Percentiles rank a stretch among this genome's conserved stretches.
phyloP scores from a whole-genome alignment of 2,888 invertebrate genomes.

The Oxytorus armatus region DNA sequence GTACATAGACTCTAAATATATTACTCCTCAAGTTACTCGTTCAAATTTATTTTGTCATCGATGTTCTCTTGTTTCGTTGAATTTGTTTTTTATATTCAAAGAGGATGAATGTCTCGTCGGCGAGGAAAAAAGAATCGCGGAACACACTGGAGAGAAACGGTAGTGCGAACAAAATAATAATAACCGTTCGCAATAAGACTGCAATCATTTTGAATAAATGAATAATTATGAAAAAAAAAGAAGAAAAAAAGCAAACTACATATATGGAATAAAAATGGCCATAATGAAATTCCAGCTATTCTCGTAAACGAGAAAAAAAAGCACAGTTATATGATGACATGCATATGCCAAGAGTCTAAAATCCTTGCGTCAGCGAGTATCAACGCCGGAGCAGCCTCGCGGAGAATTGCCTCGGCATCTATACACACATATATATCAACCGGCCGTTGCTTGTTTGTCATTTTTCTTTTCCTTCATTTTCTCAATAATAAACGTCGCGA shows the following conservation, averaged over 20 bases:
- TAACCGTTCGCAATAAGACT: not conserved
- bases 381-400: constrained; percentile 11
- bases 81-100: too few species aligned
- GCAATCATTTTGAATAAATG: constrained; percentile 4
- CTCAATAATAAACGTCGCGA: constrained; percentile 41
- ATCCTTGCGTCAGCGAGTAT: constrained; percentile 63
- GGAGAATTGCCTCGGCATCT: constrained; percentile 53
- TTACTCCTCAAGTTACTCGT: too few species aligned
- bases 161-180: too few species aligned
- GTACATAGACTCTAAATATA: too few species aligned
- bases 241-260: constrained; percentile 23
- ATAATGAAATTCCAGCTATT: constrained; percentile 26
- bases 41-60: too few species aligned
- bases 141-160: too few species aligned
- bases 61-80: too few species aligned
- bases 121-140: too few species aligned
- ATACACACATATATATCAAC: constrained; percentile 1
- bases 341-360: constrained; percentile 63
- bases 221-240: not conserved
- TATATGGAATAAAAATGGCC: constrained; percentile 50
- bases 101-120: too few species aligned
- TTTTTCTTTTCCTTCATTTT: constrained; percentile 27
- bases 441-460: constrained; percentile 41
- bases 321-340: constrained; percentile 49
- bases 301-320: constrained; percentile 49